Conservation (phyloP, 2,888 invertebrate species). For the Lasius platythorax region DNA sequence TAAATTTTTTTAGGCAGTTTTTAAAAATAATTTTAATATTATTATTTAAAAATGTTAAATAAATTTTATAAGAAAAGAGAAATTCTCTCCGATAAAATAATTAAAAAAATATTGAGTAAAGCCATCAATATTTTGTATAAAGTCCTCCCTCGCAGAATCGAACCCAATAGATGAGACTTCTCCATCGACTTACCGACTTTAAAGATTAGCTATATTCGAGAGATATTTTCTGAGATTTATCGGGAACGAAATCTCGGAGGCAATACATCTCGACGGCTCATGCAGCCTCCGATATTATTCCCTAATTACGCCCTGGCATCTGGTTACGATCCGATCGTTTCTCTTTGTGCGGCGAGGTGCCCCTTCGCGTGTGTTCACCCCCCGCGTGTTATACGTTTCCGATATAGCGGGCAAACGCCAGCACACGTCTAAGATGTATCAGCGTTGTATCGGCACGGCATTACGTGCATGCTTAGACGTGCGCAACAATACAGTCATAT, state of each 20-base stretch:
- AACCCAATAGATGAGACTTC: background rate
- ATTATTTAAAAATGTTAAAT: background rate
- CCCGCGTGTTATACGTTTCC: conserved; percentile 45
- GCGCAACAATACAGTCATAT: conserved; percentile 84
- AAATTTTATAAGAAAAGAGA: background rate
- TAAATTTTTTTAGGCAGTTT: background rate
- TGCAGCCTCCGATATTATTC: conserved; percentile 39
- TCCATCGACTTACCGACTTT: background rate
- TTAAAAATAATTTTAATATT: background rate
- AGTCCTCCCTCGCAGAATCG: background rate
- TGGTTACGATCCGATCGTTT: conserved; percentile 52
- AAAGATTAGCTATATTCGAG: conserved; percentile 1
- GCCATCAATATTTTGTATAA: background rate
- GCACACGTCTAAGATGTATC: conserved; percentile 70
- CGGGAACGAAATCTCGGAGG: background rate
- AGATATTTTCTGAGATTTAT: background rate
- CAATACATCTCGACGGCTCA: conserved; percentile 1
- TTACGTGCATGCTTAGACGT: conserved; percentile 83
- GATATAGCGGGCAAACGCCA: conserved; percentile 54
- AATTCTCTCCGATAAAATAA: background rate
- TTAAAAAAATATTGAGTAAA: background rate
- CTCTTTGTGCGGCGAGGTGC: conserved; percentile 55
- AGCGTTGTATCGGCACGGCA: conserved; percentile 80
- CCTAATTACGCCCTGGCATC: conserved; percentile 47
- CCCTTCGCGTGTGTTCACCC: conserved; percentile 25